These are phyloP conservation scores for Epicauta chinensis DNA, from an alignment of 1,140 invertebrate genomes.

Conservation along the genomic window DNA sequence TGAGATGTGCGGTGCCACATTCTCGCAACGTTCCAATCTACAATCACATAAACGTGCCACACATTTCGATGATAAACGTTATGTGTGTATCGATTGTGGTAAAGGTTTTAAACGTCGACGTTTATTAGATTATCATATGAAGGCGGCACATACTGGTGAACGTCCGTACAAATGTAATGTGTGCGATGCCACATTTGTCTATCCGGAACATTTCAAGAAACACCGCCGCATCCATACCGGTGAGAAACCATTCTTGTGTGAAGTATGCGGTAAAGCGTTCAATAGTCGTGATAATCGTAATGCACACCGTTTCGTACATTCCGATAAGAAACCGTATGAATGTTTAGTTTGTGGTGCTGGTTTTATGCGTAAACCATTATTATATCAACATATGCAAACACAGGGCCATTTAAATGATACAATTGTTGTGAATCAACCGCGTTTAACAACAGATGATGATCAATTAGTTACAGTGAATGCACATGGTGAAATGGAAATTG, in stretches of 20 bases:
- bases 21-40: conserved; percentile 70
- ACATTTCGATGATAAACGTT: conserved; percentile 69
- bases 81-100: conserved; percentile 61
- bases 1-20: conserved; percentile 70
- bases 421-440: conserved; percentile 72
- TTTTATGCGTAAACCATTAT: conserved; percentile 75
- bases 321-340: conserved; percentile 80
- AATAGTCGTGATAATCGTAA: conserved; percentile 78
- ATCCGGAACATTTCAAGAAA: conserved; percentile 79
- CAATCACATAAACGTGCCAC: conserved; percentile 73
- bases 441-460: conserved; percentile 56
- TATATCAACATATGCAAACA: conserved; percentile 71
- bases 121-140: conserved; percentile 74
- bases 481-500: conserved; percentile 35
- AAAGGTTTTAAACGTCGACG: conserved; percentile 67
- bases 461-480: conserved; percentile 44
- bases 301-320: conserved; percentile 77
- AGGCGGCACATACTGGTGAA: conserved; percentile 73
- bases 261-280: conserved; percentile 83
- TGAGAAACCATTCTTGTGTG: conserved; percentile 71
- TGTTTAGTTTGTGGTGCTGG: conserved; percentile 73
- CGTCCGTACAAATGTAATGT: conserved; percentile 66
- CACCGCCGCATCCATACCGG: conserved; percentile 71
- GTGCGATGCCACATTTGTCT: conserved; percentile 73
- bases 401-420: conserved; percentile 62